phyloP scores from a whole-genome alignment of 2,888 invertebrate species.

The Synergus gifuensis region DNA sequence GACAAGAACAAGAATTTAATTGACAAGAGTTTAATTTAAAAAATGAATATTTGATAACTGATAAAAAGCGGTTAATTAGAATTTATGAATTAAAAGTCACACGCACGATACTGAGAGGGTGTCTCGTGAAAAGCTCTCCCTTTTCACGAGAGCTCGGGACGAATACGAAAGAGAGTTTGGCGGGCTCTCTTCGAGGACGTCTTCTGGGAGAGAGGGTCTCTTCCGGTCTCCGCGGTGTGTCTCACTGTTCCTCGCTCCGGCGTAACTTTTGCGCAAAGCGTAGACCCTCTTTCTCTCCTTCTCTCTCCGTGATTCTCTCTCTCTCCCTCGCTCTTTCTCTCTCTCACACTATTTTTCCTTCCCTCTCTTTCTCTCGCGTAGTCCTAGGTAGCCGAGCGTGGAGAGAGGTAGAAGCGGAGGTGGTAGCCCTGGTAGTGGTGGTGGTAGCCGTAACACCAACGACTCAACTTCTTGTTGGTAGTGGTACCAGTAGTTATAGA shows the following conservation, averaged over 20 bases:
- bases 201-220: slow-evolving; percentile 67
- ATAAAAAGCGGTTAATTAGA: neutral
- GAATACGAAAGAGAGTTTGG: slow-evolving; percentile 35
- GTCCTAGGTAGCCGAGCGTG: slow-evolving; percentile 63
- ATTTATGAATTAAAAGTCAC: neutral
- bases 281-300: slow-evolving; percentile 60
- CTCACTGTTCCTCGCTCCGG: slow-evolving; percentile 68
- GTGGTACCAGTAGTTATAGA: slow-evolving; percentile 46
- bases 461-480: slow-evolving; percentile 39
- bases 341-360: slow-evolving; percentile 32
- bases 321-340: slow-evolving; percentile 46
- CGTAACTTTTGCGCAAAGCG: slow-evolving; percentile 74
- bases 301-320: slow-evolving; percentile 41
- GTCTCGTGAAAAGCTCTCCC: neutral
- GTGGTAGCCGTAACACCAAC: slow-evolving; percentile 44
- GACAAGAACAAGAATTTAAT: neutral
- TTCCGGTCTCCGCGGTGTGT: slow-evolving; percentile 73
- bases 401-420: slow-evolving; percentile 52
- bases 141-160: neutral
- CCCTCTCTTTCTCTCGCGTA: slow-evolving; percentile 48
- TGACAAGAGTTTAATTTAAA: neutral
- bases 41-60: neutral
- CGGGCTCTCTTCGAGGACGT: slow-evolving; percentile 50
- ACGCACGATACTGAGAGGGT: neutral
- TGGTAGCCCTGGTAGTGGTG: slow-evolving; percentile 54